These are phyloP conservation scores for Pitangus sulphuratus DNA, from an alignment of 2,797 vertebrate genomes.

Conservation along the genomic window DNA sequence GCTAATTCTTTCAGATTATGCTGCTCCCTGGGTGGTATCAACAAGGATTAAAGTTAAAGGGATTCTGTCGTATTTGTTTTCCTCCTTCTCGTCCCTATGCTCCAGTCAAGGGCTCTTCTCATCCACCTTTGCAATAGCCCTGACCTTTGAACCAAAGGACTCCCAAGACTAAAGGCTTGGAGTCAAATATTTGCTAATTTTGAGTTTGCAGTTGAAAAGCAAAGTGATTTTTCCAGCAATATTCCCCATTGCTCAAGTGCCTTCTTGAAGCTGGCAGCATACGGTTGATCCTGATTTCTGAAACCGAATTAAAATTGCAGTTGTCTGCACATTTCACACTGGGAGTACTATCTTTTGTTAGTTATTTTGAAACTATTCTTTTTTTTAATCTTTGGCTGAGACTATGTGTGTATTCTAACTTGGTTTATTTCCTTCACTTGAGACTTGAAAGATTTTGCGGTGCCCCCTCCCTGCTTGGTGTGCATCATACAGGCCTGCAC, in stretches of 20 bases:
- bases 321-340: background rate
- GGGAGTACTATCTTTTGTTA: background rate
- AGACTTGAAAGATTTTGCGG: background rate
- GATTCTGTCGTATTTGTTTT: background rate
- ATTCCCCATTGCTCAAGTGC: background rate
- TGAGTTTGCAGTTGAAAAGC: constrained; percentile 19
- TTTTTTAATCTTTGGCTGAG: background rate
- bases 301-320: background rate
- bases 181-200: constrained; percentile 12
- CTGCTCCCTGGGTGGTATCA: background rate
- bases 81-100: background rate
- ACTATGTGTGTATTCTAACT: background rate
- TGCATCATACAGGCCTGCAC: background rate
- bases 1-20: background rate
- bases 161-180: background rate
- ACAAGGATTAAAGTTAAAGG: constrained; percentile 13
- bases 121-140: background rate
- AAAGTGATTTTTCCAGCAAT: background rate
- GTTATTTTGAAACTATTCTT: background rate
- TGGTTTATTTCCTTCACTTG: background rate
- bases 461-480: background rate
- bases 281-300: background rate
- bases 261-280: background rate
- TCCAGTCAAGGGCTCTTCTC: background rate
- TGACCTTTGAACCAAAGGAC: background rate